A percentile compares a stretch with the other conserved stretches of the same genome.
These are phyloP conservation scores for Falco peregrinus DNA, from an alignment of 2,797 vertebrate species.

Conservation along the genomic window DNA sequence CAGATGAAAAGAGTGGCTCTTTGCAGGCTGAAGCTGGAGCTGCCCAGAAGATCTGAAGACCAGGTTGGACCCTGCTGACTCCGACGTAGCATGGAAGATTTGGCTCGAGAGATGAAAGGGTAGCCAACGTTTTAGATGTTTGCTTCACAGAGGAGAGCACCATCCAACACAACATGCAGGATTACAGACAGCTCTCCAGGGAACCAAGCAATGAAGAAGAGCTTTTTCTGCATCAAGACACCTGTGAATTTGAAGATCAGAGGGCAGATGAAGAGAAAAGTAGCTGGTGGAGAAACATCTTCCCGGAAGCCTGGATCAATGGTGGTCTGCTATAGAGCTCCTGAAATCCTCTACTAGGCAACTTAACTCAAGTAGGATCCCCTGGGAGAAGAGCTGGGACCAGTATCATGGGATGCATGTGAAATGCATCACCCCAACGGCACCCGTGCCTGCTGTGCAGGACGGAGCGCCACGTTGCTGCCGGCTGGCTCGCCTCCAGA, in stretches of 20 bases:
- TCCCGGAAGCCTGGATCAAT: rapidly evolving
- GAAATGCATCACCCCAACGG: neutral
- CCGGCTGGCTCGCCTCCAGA: slow-evolving; percentile 17
- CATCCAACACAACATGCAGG: neutral
- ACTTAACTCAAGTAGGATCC: neutral
- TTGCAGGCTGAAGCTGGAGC: neutral
- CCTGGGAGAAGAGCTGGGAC: neutral
- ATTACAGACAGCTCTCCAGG: neutral
- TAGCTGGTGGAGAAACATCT: neutral
- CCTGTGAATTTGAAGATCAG: neutral
- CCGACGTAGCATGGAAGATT: neutral
- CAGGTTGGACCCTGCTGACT: neutral
- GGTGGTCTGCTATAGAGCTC: neutral
- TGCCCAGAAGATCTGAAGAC: slow-evolving; percentile 21
- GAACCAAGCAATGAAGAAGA: neutral
- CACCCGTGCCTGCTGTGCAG: neutral
- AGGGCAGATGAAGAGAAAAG: neutral
- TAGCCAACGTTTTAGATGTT: neutral
- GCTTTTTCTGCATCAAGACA: neutral
- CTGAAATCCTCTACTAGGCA: neutral
- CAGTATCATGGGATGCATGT: neutral
- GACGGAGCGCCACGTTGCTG: neutral
- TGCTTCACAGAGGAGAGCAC: neutral
- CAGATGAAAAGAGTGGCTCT: neutral
- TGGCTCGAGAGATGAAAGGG: slow-evolving; percentile 3